A percentile compares a stretch with the other conserved stretches of the same genome.
phyloP scores from a whole-genome alignment of 2,113 vertebrate genomes.

The Nothobranchius kuhntae region DNA sequence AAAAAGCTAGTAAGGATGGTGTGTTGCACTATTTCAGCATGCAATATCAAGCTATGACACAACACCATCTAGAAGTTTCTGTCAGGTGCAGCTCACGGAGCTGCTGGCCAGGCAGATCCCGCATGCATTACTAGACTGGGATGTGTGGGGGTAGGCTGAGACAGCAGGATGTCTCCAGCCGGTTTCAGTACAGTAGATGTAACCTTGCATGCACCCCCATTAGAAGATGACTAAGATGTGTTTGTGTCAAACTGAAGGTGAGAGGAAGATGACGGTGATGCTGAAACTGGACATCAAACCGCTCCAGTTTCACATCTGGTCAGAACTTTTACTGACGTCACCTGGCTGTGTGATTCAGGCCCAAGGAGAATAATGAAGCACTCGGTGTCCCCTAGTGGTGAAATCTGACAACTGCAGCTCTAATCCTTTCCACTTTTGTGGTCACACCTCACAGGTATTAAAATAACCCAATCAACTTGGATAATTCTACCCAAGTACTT shows the following conservation, averaged over 20 bases:
- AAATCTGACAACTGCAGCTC: neutral
- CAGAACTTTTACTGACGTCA: too few relatives aligned
- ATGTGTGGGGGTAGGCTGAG: constrained; percentile 12
- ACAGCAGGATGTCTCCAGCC: constrained; percentile 48
- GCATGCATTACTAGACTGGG: constrained; percentile 76
- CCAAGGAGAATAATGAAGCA: neutral
- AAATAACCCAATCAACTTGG: too few relatives aligned
- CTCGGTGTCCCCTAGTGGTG: constrained; percentile 33
- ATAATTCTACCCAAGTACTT: too few relatives aligned
- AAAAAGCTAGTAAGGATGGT: constrained; percentile 76
- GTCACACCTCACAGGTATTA: too few relatives aligned
- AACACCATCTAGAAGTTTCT: constrained; percentile 68
- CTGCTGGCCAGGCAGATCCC: constrained; percentile 60
- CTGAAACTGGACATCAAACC: too few relatives aligned
- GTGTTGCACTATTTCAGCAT: constrained; percentile 80
- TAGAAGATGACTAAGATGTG: constrained; percentile 29
- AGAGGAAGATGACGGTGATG: too few relatives aligned
- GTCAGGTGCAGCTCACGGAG: constrained; percentile 71
- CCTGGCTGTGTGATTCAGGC: too few relatives aligned
- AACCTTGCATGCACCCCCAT: constrained; percentile 67
- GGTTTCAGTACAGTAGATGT: constrained; percentile 70
- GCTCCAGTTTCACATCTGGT: too few relatives aligned
- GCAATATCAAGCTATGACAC: constrained; percentile 83
- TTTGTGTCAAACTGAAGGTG: too few relatives aligned
- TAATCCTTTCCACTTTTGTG: too few relatives aligned